A percentile compares a stretch with the other conserved stretches of the same genome.
These are phyloP conservation scores for Calephelis perditalis DNA, from an alignment of 2,888 invertebrate species.

Conservation along the genomic window DNA sequence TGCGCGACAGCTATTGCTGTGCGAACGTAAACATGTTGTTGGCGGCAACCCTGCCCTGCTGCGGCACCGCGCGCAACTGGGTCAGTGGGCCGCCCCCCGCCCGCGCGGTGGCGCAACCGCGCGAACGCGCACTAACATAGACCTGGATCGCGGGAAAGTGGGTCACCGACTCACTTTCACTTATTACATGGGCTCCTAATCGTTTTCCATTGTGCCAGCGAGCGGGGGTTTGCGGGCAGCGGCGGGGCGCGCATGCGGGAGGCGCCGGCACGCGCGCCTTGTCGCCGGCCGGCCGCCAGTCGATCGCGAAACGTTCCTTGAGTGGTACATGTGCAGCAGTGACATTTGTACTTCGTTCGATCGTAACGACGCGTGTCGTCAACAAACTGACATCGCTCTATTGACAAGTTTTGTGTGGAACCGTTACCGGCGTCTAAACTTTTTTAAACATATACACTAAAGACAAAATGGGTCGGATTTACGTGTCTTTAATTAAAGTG, in stretches of 20 bases:
- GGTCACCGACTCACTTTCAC: conserved; percentile 94
- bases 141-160: conserved; percentile 95
- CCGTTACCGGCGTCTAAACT: conserved; percentile 37
- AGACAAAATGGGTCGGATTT: conserved; percentile 74
- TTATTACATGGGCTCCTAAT: conserved; percentile 89
- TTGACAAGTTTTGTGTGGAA: conserved; percentile 41
- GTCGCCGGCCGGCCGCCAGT: conserved; percentile 73
- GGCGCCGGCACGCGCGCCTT: conserved; percentile 73
- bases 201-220: conserved; percentile 83
- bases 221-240: conserved; percentile 71
- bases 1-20: conserved; percentile 47
- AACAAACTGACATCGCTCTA: conserved; percentile 44
- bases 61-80: conserved; percentile 85
- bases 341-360: conserved; percentile 48
- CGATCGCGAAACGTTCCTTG: conserved; percentile 66
- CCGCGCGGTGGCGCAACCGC: conserved; percentile 73
- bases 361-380: conserved; percentile 64
- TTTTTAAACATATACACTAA: conserved; percentile 38
- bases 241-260: conserved; percentile 74
- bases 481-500: conserved; percentile 66
- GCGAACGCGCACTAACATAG: conserved; percentile 87
- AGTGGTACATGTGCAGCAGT: conserved; percentile 59
- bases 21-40: conserved; percentile 69
- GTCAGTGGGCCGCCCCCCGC: conserved; percentile 88
- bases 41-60: conserved; percentile 78